These are phyloP conservation scores for Caenorhabditis latens DNA, from an alignment of 1,140 invertebrate genomes.

Conservation along the genomic window DNA sequence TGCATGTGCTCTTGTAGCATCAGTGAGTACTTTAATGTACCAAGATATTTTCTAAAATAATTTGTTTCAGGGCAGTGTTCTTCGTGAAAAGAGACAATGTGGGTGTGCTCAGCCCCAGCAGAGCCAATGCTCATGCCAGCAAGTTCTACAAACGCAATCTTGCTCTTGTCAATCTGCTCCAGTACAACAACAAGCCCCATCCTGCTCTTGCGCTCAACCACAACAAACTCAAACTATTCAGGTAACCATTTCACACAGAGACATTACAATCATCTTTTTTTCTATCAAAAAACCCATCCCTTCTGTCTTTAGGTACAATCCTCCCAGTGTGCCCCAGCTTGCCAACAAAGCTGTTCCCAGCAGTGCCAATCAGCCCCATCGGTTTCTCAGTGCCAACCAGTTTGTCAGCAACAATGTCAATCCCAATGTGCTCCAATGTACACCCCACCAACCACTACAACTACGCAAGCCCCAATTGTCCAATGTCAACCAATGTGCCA, in stretches of 20 bases:
- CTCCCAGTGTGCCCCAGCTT: constrained; percentile 56
- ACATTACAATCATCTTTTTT: background rate
- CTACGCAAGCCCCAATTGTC: constrained; percentile 17
- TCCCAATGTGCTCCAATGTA: constrained; percentile 53
- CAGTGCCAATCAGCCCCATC: constrained; percentile 50
- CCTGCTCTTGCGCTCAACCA: constrained; percentile 60
- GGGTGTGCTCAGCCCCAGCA: constrained; percentile 60
- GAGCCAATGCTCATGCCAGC: constrained; percentile 54
- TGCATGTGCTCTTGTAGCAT: constrained; percentile 36
- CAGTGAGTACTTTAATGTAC: background rate
- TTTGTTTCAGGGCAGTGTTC: constrained; percentile 53
- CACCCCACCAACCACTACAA: constrained; percentile 33
- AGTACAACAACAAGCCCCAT: constrained; percentile 52
- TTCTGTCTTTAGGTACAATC: constrained; percentile 40
- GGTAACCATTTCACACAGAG: background rate
- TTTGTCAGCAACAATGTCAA: constrained; percentile 41
- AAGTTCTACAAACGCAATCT: constrained; percentile 35
- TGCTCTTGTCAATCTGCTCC: constrained; percentile 56
- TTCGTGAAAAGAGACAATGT: constrained; percentile 66
- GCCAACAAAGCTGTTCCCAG: constrained; percentile 57
- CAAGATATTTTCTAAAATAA: background rate
- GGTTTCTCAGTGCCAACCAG: constrained; percentile 57
- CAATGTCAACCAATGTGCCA: constrained; percentile 48
- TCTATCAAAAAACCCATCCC: background rate
- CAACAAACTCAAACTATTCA: constrained; percentile 58